Conservation (phyloP, 2,888 invertebrate genomes). For the Cataglyphis albicans region DNA sequence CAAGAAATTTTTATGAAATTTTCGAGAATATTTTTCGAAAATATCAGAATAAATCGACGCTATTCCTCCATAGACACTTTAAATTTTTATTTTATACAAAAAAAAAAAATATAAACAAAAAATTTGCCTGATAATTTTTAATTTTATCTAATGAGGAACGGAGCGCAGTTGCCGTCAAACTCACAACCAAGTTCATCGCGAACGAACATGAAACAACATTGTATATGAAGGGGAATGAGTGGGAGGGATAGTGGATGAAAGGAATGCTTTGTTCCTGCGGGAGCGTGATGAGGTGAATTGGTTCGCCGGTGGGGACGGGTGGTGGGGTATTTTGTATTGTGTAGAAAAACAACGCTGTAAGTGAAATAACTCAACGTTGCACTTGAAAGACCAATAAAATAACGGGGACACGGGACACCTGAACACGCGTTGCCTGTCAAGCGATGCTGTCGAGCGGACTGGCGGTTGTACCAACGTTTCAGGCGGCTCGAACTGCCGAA, state of each 20-base stretch:
- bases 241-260: constrained; percentile 48
- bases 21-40: not conserved
- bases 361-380: constrained; percentile 85
- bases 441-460: not conserved
- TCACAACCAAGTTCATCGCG: constrained; percentile 75
- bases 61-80: not conserved
- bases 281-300: constrained; percentile 68
- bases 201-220: constrained; percentile 85
- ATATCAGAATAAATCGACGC: not conserved
- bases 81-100: constrained; percentile 8
- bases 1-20: not conserved
- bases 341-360: constrained; percentile 85
- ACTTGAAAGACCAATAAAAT: constrained; percentile 84
- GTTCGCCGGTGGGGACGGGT: constrained; percentile 73
- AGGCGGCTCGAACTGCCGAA: not conserved
- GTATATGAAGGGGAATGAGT: constrained; percentile 78
- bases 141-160: constrained; percentile 36
- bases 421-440: constrained; percentile 71
- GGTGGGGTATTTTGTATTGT: constrained; percentile 83
- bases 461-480: not conserved
- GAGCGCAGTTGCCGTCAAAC: constrained; percentile 50
- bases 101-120: not conserved
- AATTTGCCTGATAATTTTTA: not conserved
- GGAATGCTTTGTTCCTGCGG: constrained; percentile 69
- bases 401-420: constrained; percentile 75